Conservation (phyloP, 2,113 vertebrate genomes). For the Chaenogobius annularis region DNA sequence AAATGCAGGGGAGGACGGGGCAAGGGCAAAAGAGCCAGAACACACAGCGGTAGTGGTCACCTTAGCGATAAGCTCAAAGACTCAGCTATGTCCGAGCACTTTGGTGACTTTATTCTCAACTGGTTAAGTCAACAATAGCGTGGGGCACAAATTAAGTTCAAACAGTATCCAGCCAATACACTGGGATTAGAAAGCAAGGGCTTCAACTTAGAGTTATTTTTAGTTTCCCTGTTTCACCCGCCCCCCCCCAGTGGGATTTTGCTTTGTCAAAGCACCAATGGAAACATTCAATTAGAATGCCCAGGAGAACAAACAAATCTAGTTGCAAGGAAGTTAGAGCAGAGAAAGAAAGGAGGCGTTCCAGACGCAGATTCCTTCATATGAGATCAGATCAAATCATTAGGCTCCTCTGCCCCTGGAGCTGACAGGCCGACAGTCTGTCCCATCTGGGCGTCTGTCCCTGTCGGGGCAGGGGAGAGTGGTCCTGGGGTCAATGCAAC, state of each 20-base stretch:
- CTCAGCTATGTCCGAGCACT: conserved; percentile 24
- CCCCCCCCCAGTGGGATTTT: conserved; percentile 51
- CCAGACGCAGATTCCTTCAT: conserved; percentile 66
- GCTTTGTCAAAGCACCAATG: conserved; percentile 73
- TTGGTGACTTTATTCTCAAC: conserved; percentile 32
- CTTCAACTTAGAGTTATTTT: conserved; percentile 78
- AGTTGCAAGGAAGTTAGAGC: conserved; percentile 52
- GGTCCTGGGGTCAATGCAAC: conserved; percentile 63
- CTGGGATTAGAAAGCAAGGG: conserved; percentile 71
- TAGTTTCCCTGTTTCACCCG: conserved; percentile 67
- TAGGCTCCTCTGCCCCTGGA: conserved; percentile 52
- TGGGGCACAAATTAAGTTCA: conserved; percentile 69
- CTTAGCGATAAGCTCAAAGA: conserved; percentile 49
- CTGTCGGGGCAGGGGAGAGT: conserved; percentile 30
- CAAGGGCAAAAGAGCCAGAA: conserved; percentile 56
- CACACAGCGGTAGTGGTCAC: conserved; percentile 36
- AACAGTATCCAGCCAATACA: conserved; percentile 72
- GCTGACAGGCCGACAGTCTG: conserved; percentile 60
- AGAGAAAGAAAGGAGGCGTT: conserved; percentile 15
- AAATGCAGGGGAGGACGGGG: conserved; percentile 8
- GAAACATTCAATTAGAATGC: conserved; percentile 74
- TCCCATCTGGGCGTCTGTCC: conserved; percentile 69
- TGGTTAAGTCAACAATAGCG: conserved; percentile 26
- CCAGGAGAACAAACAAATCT: conserved; percentile 36
- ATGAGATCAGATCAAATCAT: conserved; percentile 70